Evolutionary conservation across 2,797 vertebrate genomes (phyloP).

Genomic region (Tangara arthus): DNA sequence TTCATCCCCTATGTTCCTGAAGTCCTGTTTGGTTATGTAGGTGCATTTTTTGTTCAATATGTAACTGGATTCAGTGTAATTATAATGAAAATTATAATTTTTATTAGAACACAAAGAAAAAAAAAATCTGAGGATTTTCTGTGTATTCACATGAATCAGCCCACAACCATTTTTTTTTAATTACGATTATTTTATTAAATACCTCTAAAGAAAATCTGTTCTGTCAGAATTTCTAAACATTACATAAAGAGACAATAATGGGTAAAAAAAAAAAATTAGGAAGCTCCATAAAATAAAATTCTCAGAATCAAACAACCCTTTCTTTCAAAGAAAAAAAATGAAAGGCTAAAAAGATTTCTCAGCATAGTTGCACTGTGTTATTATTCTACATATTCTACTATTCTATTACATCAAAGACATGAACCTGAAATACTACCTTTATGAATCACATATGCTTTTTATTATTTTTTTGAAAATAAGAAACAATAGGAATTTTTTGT

Average conservation of each 20-base stretch:
- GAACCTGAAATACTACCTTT: background rate
- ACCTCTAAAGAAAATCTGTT: background rate
- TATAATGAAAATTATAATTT: background rate
- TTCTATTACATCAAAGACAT: background rate
- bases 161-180: accelerated
- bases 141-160: background rate
- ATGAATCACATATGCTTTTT: background rate
- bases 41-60: background rate
- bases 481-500: background rate
- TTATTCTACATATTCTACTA: background rate
- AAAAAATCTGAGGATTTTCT: background rate
- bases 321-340: background rate
- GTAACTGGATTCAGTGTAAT: background rate
- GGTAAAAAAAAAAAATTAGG: background rate
- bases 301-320: background rate
- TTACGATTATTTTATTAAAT: background rate
- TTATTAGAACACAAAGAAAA: background rate
- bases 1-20: background rate
- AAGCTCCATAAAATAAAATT: background rate
- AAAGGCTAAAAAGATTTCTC: background rate
- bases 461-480: background rate
- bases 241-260: no score
- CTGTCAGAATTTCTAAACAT: background rate
- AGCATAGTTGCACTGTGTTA: background rate
- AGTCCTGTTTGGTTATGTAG: background rate